Evolutionary conservation across 2,888 invertebrate species (phyloP).

Genomic region (Pegoplata infirma): DNA sequence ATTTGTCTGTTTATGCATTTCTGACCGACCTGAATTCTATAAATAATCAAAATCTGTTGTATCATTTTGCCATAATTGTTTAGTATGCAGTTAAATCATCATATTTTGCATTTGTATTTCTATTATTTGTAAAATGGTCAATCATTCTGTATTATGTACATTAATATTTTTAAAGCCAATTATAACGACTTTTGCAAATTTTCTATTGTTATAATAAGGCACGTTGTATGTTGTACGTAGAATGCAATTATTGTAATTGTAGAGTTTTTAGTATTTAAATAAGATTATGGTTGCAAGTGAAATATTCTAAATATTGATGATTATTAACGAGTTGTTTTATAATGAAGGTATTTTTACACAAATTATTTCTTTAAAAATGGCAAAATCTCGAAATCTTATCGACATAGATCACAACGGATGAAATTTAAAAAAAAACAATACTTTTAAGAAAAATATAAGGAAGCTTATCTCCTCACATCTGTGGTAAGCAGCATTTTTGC

Average conservation of each 20-base stretch:
- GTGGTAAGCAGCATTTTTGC: too few relatives aligned
- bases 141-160: neutral
- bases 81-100: neutral
- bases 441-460: too few relatives aligned
- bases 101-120: too few relatives aligned
- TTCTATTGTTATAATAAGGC: neutral
- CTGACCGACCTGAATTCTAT: neutral
- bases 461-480: too few relatives aligned
- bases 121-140: conserved; percentile 3
- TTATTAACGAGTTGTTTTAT: neutral
- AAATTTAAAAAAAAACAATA: too few relatives aligned
- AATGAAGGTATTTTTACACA: too few relatives aligned
- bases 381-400: too few relatives aligned
- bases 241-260: neutral
- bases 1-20: neutral
- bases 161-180: conserved; percentile 16
- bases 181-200: conserved; percentile 7
- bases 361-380: too few relatives aligned
- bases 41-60: neutral
- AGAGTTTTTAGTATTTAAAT: neutral
- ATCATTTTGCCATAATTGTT: neutral
- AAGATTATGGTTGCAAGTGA: neutral
- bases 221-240: too few relatives aligned
- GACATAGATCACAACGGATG: too few relatives aligned
- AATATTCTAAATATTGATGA: neutral